Base-by-base conservation (phyloP, 2,888 invertebrate genomes). In the Venusia cambrica region DNA sequence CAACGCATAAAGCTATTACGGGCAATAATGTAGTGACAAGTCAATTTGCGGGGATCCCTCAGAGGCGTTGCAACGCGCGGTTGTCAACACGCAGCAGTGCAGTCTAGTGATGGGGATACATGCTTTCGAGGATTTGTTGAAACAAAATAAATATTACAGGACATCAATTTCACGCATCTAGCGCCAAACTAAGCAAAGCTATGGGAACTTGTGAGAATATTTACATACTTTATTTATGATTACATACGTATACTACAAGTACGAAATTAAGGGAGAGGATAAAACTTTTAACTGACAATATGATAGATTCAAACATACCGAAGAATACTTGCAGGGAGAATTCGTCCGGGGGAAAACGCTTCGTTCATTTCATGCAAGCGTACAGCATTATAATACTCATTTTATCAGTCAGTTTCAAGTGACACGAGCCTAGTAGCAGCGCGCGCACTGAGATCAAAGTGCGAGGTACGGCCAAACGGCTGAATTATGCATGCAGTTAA, bases 11-110 rank as follows among this genome's bases (percentile, higher is more conserved):
- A 50, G 59, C 49, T 54, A 65, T 67, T 61, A 66, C 43, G 44
- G 49, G 46, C 56, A 57, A 62, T 67, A 54, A 55, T 47, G 48
- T 48, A 55, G 50, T 52, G 68, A 67, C 64, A 54, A 63, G 62
- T 71, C 65, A 72, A 72, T 71, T 61, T 63, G 61, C 55, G 52
- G 52, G 27, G 16, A 35, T 43, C 40, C 45, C 39, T 49, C 42
- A 29, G 49, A 40, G 45, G 40, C 42, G 37, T 20, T 48, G 45
- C 28, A 47, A 45, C 26, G 44, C 45, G 48, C 47, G 45, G 50
- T 43, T 57, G 54, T 55, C 53, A 52, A 45, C 51, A 39, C 35
- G 38, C 43, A 15, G 19, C 18, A 12, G 30, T 14, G 17, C 20
- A 25, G 12, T 6, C 14, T 17, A 35, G 35, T 31, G 38, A 35